phyloP scores from a whole-genome alignment of 2,113 vertebrate species.

The Tachycineta bicolor region DNA sequence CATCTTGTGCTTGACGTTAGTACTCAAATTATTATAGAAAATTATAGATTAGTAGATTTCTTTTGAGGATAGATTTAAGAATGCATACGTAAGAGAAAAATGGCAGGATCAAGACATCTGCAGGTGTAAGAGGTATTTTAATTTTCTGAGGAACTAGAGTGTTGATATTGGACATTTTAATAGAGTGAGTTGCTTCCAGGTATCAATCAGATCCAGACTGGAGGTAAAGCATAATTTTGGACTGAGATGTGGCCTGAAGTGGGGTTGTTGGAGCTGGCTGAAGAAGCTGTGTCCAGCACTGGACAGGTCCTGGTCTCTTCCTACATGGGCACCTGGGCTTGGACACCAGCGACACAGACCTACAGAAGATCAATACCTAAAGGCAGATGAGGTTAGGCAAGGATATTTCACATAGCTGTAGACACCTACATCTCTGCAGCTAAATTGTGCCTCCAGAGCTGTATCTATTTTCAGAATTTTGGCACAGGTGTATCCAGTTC shows the following conservation, averaged over 20 bases:
- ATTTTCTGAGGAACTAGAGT: not conserved
- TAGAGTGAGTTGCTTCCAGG: not conserved
- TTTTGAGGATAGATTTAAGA: not conserved
- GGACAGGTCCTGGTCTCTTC: not conserved
- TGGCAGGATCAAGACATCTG: not conserved
- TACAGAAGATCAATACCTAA: not conserved
- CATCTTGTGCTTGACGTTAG: not conserved
- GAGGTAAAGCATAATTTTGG: not conserved
- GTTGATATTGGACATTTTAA: not conserved
- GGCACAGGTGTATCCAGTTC: not conserved
- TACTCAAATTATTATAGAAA: not conserved
- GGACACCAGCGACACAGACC: fast-evolving
- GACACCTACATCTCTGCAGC: not conserved
- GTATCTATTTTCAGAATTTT: not conserved
- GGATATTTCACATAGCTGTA: not conserved
- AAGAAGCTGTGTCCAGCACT: not conserved
- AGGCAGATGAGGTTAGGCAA: not conserved
- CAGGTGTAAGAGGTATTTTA: not conserved
- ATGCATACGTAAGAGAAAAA: not conserved
- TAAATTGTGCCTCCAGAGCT: not conserved
- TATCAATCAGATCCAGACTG: not conserved
- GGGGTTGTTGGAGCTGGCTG: not conserved
- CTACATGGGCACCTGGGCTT: not conserved
- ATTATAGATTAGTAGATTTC: not conserved
- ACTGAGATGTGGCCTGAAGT: not conserved